Percentiles rank a stretch among this genome's conserved stretches.
phyloP scores from a whole-genome alignment of 1,140 invertebrate genomes.

The Plodia interpunctella region DNA sequence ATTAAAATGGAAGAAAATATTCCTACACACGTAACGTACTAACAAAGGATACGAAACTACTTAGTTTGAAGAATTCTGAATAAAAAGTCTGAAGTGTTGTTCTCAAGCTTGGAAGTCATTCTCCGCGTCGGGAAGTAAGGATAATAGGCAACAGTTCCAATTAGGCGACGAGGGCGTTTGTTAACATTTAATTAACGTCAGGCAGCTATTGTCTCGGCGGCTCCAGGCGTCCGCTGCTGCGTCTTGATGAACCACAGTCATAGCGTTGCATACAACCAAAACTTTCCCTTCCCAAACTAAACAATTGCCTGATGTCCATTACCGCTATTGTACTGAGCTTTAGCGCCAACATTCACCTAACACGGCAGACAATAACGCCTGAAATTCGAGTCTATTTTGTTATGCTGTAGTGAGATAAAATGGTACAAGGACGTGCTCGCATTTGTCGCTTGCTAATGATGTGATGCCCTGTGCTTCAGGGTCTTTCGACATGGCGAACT shows the following conservation, averaged over 20 bases:
- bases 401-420: constrained; percentile 1
- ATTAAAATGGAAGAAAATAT: no score
- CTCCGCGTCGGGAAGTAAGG: constrained; percentile 66
- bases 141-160: constrained; percentile 76
- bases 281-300: constrained; percentile 18
- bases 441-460: constrained; percentile 65
- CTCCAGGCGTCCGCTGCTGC: constrained; percentile 55
- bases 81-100: constrained; percentile 58
- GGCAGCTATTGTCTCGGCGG: constrained; percentile 67
- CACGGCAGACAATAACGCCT: constrained; percentile 17
- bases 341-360: neutral
- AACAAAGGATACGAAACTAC: constrained; percentile 16
- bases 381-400: constrained; percentile 2
- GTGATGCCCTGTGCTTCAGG: constrained; percentile 47
- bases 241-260: constrained; percentile 56
- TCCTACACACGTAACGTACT: no score
- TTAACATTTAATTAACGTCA: constrained; percentile 77
- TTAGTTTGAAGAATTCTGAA: constrained; percentile 40
- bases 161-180: constrained; percentile 75
- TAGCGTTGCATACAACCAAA: constrained; percentile 41
- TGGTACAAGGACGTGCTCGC: constrained; percentile 36
- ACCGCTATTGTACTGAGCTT: constrained; percentile 16
- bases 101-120: constrained; percentile 65
- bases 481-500: constrained; percentile 48
- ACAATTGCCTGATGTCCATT: constrained; percentile 32